These are phyloP conservation scores for Microtus agrestis DNA, from an alignment of 2,797 vertebrate genomes.

Conservation along the genomic window DNA sequence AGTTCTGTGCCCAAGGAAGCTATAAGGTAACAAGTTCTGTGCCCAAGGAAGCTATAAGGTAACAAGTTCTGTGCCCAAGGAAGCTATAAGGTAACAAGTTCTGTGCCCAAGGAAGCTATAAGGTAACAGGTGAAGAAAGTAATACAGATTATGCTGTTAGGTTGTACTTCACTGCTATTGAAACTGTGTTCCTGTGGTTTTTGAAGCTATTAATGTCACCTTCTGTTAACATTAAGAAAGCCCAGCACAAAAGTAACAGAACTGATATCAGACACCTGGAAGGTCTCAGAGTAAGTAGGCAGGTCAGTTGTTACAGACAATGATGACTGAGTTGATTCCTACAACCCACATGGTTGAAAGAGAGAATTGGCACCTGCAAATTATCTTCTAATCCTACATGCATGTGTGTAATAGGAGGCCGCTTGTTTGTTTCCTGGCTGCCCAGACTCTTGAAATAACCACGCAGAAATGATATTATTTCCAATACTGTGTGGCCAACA, in stretches of 20 bases:
- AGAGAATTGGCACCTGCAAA: not conserved
- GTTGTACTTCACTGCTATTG: conserved; percentile 20
- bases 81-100: not conserved
- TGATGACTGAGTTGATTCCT: not conserved
- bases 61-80: not conserved
- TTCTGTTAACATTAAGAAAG: conserved; percentile 50
- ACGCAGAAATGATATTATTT: too few relatives aligned
- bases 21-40: not conserved
- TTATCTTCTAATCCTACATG: not conserved
- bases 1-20: not conserved
- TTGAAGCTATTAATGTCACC: not conserved
- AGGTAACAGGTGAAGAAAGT: not conserved
- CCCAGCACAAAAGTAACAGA: conserved; percentile 32
- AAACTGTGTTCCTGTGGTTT: conserved; percentile 13
- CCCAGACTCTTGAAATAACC: too few relatives aligned
- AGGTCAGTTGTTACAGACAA: not conserved
- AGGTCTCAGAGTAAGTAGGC: not conserved
- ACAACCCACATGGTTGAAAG: not conserved
- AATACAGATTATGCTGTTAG: not conserved
- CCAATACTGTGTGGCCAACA: too few relatives aligned
- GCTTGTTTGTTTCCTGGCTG: too few relatives aligned
- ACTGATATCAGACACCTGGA: not conserved
- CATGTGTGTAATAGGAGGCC: too few relatives aligned
- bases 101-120: not conserved
- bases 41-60: not conserved